A percentile compares a stretch with the other conserved stretches of the same genome.
Evolutionary conservation across 2,113 vertebrate species (phyloP).

Genomic region (Eidolon helvum): DNA sequence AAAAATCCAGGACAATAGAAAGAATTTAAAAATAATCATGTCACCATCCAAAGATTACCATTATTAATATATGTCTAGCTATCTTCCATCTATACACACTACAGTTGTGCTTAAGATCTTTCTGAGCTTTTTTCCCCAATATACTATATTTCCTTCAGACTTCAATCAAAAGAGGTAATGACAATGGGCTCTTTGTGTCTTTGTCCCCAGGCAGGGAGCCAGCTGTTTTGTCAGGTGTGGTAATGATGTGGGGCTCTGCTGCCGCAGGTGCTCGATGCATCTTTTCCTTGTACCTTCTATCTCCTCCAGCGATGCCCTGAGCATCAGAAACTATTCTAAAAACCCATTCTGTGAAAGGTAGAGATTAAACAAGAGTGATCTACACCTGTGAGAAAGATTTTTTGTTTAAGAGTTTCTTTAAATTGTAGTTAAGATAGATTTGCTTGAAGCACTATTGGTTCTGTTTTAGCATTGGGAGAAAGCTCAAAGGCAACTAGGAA

Average conservation of each 20-base stretch:
- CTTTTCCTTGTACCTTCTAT: neutral
- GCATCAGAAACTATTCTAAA: constrained; percentile 12
- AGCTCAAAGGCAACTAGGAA: neutral
- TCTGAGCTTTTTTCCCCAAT: neutral
- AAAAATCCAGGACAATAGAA: neutral
- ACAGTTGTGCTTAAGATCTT: neutral
- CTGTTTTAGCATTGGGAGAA: neutral
- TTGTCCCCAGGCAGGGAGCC: neutral
- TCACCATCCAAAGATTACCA: neutral
- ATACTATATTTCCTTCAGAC: constrained; percentile 46
- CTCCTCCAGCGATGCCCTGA: constrained; percentile 7
- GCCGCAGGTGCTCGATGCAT: constrained; percentile 18
- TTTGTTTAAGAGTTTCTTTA: constrained; percentile 28
- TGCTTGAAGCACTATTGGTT: neutral
- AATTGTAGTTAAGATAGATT: constrained; percentile 5
- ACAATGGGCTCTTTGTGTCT: constrained; percentile 44
- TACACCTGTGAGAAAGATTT: constrained; percentile 6
- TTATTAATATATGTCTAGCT: neutral
- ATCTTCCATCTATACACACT: neutral
- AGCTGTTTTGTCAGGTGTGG: constrained; percentile 56
- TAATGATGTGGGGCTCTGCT: neutral
- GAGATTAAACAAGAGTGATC: constrained; percentile 20
- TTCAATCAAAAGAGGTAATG: constrained; percentile 41
- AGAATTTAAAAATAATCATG: neutral
- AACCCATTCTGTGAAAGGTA: neutral